These are phyloP conservation scores for Rhagologus leucostigma DNA, from an alignment of 2,113 vertebrate genomes.

Conservation along the genomic window DNA sequence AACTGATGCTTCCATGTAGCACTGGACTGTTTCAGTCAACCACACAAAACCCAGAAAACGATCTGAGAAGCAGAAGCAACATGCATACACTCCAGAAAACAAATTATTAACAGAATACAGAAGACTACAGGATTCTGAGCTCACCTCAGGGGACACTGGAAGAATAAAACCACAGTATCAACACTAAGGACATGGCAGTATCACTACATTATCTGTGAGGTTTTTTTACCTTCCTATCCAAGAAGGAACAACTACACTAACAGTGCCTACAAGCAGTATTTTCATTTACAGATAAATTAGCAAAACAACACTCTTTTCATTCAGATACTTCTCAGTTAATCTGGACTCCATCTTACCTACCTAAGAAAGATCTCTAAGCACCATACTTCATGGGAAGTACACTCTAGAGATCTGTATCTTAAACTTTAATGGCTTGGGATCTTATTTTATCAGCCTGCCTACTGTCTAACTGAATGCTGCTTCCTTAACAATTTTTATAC, in stretches of 20 bases:
- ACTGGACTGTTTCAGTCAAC: neutral
- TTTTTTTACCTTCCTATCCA: neutral
- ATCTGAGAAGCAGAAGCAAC: neutral
- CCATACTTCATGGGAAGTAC: neutral
- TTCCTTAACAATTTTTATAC: neutral
- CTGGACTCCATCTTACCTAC: neutral
- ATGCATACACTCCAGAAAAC: neutral
- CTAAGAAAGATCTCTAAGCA: neutral
- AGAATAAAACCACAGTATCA: neutral
- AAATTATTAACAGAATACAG: neutral
- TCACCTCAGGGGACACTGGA: neutral
- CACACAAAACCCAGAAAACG: neutral
- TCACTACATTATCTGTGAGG: neutral
- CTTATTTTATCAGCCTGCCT: neutral
- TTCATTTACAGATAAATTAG: neutral
- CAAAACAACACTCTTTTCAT: neutral
- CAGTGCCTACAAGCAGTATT: neutral
- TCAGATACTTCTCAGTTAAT: neutral
- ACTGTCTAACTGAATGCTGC: neutral
- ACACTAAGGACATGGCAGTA: neutral
- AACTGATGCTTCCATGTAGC: neutral
- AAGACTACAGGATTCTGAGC: neutral
- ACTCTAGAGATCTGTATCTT: neutral
- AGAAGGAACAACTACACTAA: neutral
- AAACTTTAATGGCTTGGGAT: neutral